phyloP scores from a whole-genome alignment of 2,888 invertebrate species.

The Andrena haemorrhoa region DNA sequence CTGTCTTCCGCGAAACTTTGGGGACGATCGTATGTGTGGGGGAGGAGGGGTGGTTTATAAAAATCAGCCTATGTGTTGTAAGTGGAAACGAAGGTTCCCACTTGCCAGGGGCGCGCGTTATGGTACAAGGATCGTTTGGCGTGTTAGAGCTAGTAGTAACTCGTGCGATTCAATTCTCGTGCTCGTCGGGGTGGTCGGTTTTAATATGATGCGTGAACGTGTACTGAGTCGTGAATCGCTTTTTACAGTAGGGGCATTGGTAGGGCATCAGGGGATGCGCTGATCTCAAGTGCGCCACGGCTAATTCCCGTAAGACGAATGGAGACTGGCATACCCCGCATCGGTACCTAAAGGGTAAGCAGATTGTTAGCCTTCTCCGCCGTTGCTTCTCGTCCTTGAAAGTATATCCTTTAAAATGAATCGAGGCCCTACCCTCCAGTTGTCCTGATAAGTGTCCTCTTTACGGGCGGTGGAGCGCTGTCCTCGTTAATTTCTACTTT shows the following conservation, averaged over 20 bases:
- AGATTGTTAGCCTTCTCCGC: background rate
- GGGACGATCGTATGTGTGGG: background rate
- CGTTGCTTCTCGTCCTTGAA: background rate
- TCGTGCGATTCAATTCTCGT: slow-evolving; percentile 74
- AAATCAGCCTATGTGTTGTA: slow-evolving; percentile 16
- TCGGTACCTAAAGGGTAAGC: slow-evolving; percentile 74
- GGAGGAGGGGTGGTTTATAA: background rate
- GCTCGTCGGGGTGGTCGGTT: slow-evolving; percentile 79
- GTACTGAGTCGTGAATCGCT: slow-evolving; percentile 79
- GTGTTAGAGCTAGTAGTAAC: slow-evolving; percentile 40
- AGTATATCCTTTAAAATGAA: background rate
- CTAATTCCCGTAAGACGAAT: slow-evolving; percentile 79
- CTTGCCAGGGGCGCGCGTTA: slow-evolving; percentile 57
- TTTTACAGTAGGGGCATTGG: slow-evolving; percentile 81
- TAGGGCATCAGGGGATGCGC: slow-evolving; percentile 81
- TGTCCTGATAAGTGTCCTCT: slow-evolving; percentile 78
- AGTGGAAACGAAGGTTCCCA: slow-evolving; percentile 39
- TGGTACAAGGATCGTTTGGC: slow-evolving; percentile 57
- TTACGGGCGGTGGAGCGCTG: slow-evolving; percentile 74
- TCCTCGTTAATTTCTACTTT: slow-evolving; percentile 74
- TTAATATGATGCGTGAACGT: slow-evolving; percentile 80
- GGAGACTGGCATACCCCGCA: slow-evolving; percentile 81
- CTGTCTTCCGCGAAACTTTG: background rate
- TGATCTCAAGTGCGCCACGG: slow-evolving; percentile 81
- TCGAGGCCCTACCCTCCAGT: slow-evolving; percentile 72